Evolutionary conservation across 2,113 vertebrate species (phyloP), one percentile per base, ranked within the genome.

Genomic region (Crotalus horridus): DNA sequence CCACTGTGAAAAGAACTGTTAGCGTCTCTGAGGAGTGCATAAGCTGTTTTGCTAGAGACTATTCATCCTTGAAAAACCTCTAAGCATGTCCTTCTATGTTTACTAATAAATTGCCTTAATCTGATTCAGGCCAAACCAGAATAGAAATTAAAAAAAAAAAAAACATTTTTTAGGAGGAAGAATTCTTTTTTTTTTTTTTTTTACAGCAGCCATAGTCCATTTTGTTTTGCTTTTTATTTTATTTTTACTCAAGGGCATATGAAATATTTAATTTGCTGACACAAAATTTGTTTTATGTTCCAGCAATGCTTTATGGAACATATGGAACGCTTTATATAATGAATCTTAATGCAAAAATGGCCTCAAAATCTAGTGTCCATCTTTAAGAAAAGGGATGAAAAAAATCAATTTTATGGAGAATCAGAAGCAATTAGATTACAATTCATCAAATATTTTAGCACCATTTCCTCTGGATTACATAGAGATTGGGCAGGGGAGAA

Each of bases 11-110:
- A 9, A 17, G 0, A 6, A 93, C 90, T 0, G 0, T 15, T 20
- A 85, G 48, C 33, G 0, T 21, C 3, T 26, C 13, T 0, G 0
- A 61, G 6, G 74, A 89, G 54, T 24, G 8, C 0, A 23, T 0
- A 20, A 51, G 3, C 55, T 55, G 6, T 33, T 39, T 26, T 26
- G 21, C 23, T 55, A 12, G 23, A 55, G 69, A 46, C 26, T 43
- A 58, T 55, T 91, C 20, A 58, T 29, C 17, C 61, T 29, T 20
- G 11, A 91, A 55, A 7, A 88, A 74, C 86, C 15, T 54, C 74
- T 55, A 43, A 23, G 8, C 39, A 5, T 46, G 69, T 46, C 6
- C n/a, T 55, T 69, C 6, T 39, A 23, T 59, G 12, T 17, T 53
- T 55, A 26, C 53, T 55, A 54, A 26, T 53, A 55, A 39, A 53